phyloP scores from a whole-genome alignment of 2,113 vertebrate species.

The Serinus canaria region DNA sequence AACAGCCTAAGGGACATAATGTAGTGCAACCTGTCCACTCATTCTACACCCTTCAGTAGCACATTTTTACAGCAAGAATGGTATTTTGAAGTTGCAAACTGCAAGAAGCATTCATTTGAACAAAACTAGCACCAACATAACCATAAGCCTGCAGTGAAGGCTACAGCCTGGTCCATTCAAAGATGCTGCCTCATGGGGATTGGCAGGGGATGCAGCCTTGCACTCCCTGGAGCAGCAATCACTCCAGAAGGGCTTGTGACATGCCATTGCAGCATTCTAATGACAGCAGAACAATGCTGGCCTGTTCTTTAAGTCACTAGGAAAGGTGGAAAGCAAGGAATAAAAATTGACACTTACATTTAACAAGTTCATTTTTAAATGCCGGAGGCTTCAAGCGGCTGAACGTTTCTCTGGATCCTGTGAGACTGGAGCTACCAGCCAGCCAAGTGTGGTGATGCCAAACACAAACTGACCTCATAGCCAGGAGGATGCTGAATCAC shows the following conservation, averaged over 20 bases:
- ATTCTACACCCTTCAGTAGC: not conserved
- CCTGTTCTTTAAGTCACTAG: not conserved
- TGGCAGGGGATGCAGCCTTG: not conserved
- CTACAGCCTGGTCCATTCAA: not conserved
- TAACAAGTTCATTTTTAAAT: not conserved
- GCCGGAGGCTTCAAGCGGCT: not conserved
- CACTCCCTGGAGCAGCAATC: not conserved
- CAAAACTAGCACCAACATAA: not conserved
- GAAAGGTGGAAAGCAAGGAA: not conserved
- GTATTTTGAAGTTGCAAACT: not conserved
- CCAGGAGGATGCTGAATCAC: conserved; percentile 11
- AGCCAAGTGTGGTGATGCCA: not conserved
- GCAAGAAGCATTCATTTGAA: not conserved
- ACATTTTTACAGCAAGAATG: not conserved
- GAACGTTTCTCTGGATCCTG: not conserved
- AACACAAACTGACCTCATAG: not conserved
- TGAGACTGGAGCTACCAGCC: not conserved
- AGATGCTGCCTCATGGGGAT: not conserved
- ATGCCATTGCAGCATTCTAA: not conserved
- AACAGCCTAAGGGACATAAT: not conserved
- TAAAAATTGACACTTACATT: not conserved
- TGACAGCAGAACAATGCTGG: not conserved
- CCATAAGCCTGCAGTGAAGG: not conserved
- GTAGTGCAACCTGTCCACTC: not conserved
- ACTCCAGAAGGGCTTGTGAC: not conserved